Evolutionary conservation across 2,888 invertebrate genomes (phyloP).

Genomic region (Hirtodrosophila confusa): DNA sequence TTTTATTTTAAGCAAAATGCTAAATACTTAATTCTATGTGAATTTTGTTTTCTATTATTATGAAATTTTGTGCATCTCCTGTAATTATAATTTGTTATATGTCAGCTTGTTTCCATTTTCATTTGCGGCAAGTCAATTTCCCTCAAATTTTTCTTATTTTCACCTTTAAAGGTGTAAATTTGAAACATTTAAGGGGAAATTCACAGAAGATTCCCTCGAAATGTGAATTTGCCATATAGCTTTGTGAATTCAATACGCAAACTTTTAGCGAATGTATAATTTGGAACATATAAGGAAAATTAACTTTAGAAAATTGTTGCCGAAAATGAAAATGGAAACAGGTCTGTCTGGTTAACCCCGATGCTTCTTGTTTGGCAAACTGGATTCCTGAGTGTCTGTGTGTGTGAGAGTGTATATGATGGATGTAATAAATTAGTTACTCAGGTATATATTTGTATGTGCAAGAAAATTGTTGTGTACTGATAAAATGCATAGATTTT

Average conservation of each 20-base stretch:
- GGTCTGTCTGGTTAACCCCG: background rate
- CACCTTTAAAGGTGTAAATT: no score
- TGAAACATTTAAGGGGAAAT: no score
- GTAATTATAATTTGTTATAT: conserved; percentile 40
- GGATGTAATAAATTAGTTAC: conserved; percentile 36
- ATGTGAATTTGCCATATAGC: no score
- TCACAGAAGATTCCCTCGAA: no score
- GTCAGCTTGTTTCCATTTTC: background rate
- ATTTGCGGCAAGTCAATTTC: no score
- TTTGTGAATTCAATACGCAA: no score
- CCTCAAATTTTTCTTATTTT: no score
- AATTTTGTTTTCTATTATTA: conserved; percentile 13
- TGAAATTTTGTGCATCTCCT: conserved; percentile 17
- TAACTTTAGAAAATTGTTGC: no score
- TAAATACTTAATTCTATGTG: no score
- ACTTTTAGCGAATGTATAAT: no score
- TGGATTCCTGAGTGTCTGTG: conserved; percentile 8
- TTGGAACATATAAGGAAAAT: no score
- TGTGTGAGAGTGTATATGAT: background rate
- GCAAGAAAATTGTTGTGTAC: conserved; percentile 35
- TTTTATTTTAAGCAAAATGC: conserved; percentile 4
- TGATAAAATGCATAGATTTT: conserved; percentile 29
- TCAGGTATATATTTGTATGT: conserved; percentile 46
- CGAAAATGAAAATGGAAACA: no score
- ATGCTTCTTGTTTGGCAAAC: conserved; percentile 12